Percentiles rank a stretch among this genome's conserved stretches.
Evolutionary conservation across 2,113 vertebrate species (phyloP).

Genomic region (Asarcornis scutulata): DNA sequence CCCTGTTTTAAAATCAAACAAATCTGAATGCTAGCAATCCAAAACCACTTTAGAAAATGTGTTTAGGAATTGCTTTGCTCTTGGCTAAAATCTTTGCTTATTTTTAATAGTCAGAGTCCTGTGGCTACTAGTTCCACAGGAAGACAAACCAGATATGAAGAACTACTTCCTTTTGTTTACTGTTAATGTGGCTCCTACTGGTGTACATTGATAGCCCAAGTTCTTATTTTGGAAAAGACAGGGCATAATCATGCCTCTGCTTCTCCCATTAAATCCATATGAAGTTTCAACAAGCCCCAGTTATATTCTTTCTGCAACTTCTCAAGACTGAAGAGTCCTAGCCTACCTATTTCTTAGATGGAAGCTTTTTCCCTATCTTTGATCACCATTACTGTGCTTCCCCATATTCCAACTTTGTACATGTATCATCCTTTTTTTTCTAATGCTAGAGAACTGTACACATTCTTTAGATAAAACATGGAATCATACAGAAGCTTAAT

Average conservation of each 20-base stretch:
- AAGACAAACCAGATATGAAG: neutral
- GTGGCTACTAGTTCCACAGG: neutral
- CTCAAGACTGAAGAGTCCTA: neutral
- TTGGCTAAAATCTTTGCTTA: neutral
- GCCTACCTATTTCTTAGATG: neutral
- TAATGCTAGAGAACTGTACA: neutral
- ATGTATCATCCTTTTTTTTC: neutral
- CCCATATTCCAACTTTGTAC: neutral
- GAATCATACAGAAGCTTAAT: neutral
- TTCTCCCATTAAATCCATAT: neutral
- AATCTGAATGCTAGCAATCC: neutral
- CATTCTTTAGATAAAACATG: neutral
- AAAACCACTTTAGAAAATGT: neutral
- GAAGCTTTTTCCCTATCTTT: neutral
- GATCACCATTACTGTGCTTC: rapidly evolving
- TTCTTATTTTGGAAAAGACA: neutral
- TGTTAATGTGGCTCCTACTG: neutral
- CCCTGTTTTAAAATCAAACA: neutral
- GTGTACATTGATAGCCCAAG: neutral
- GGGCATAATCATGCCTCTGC: neutral
- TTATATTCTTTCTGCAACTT: neutral
- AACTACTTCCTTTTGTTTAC: rapidly evolving
- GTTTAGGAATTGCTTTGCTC: rapidly evolving
- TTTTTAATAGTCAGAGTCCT: neutral
- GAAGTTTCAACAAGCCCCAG: neutral